These are phyloP conservation scores for Sinhomidia bicolor DNA, from an alignment of 2,888 invertebrate genomes.

Conservation along the genomic window DNA sequence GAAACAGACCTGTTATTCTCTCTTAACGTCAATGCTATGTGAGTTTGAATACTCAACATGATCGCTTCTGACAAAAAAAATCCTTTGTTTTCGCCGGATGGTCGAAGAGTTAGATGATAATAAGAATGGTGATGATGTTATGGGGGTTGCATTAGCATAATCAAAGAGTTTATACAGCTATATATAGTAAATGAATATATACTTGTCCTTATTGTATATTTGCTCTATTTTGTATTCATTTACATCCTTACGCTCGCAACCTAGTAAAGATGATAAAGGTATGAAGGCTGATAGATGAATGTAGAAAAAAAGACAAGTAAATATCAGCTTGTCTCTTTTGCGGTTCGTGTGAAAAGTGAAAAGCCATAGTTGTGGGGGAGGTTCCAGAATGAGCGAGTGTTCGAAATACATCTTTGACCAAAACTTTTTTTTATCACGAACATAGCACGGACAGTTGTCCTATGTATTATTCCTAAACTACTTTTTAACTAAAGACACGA, in stretches of 20 bases:
- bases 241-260: too few relatives aligned
- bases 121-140: neutral
- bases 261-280: too few relatives aligned
- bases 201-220: neutral
- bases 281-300: neutral
- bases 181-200: neutral
- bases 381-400: neutral
- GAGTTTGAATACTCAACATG: neutral
- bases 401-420: neutral
- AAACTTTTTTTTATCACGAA: conserved; percentile 19
- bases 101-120: neutral
- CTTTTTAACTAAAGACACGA: neutral
- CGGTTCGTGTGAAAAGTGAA: neutral
- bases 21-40: neutral
- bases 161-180: neutral
- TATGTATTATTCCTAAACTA: neutral
- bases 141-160: conserved; percentile 9
- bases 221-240: neutral
- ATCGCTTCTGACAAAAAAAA: neutral
- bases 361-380: neutral
- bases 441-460: neutral
- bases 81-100: neutral
- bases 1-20: neutral
- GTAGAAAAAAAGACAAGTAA: neutral
- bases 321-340: neutral